Base-by-base conservation (phyloP, 2,888 invertebrate species). In the Drosophila cognata region DNA sequence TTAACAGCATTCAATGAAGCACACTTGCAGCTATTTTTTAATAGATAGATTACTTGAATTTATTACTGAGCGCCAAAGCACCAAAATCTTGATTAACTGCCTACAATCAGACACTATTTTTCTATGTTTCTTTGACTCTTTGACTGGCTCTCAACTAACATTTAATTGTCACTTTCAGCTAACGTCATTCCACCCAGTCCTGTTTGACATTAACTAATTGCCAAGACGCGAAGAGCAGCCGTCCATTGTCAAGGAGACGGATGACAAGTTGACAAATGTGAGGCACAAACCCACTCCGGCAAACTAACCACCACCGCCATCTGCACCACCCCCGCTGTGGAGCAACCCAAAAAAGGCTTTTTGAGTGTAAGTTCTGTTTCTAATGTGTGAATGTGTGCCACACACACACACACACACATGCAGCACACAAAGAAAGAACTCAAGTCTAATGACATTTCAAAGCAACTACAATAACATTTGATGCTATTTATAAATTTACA, bases 181-280 rank as follows among this genome's bases (percentile, higher is more conserved):
- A 65, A 53, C 66, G 74, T 59, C 75, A 76, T 79, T 79, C 68
- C 69, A 65, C 10, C 66, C 65, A 58, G 58, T 53, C 75, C 66
- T 62, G 71, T 82, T 82, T 85, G 89, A 85, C 87, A 83, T 89
- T 87, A 89, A 87, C 88, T 87, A 87, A 87, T 87, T 87, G 85
- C 87, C 57, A 55, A 74, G 79, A 71, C 58, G 59, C 66, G 70
- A 70, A 58, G 63, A 65, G 18, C 57, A 63, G 64, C 65, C 52
- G 25, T 25, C 60, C 70, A 81, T 71, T 80, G 68, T 71, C 75
- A 65, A 50, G 53, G 63, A 56, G 66, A 79, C 53, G 29, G 79
- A 67, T 63, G 70, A 74, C 66, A 74, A 73, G 52, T 71, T 80
- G 83, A 85, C 77, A 88, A 81, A 85, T 88, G 73, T 79, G 57